Evolutionary conservation across 2,888 invertebrate species (phyloP), one percentile per base, ranked within the genome.

Genomic region (Mesorhabditis belari): DNA sequence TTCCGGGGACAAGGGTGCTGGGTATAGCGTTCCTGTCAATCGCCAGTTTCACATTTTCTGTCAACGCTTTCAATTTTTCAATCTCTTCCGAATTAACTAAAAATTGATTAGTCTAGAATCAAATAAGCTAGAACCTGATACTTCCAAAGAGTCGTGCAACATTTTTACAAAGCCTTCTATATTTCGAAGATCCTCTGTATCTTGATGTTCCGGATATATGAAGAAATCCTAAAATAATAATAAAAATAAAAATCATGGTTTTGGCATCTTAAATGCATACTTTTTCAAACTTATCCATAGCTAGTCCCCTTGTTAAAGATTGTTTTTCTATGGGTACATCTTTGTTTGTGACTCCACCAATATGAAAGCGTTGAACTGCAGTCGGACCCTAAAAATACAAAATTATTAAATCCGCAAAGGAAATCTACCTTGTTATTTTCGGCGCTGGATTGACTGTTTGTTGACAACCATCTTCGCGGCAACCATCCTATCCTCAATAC

Each of bases 141-240:
- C 9, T n/a, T 21, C 19, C 44, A 35, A n/a, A 9, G 44, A 35
- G n/a, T 35, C 44, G 12, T n/a, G 12, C 12, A 35, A n/a, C 12
- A 35, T n/a, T 12, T 67, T 58, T 2, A 66, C 64, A 57, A 68
- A 80, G 27, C 70, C 71, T 28, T 76, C 73, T 24, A 80, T 77
- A 21, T 67, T 72, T 19, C 68, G 64, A 3, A 77, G 66, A 25
- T 81, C 80, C 12, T 79, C 76, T 0, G 75, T 67, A 52, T 81
- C 76, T 5, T 67, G 58, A 63, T 77, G 77, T 57, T 80, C 80
- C 3, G 80, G 80, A 55, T 70, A 80, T 60, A 79, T 80, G 60
- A 81, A 63, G 62, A 81, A 81, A 62, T 79, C 79, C 80, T 80
- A 62, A 28, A 74, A 71, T 49, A 58, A 26, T 29, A 4, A 17